A percentile compares a stretch with the other conserved stretches of the same genome.
These are phyloP conservation scores for Lasioglossum baleicum DNA, from an alignment of 1,140 invertebrate genomes.

Conservation along the genomic window DNA sequence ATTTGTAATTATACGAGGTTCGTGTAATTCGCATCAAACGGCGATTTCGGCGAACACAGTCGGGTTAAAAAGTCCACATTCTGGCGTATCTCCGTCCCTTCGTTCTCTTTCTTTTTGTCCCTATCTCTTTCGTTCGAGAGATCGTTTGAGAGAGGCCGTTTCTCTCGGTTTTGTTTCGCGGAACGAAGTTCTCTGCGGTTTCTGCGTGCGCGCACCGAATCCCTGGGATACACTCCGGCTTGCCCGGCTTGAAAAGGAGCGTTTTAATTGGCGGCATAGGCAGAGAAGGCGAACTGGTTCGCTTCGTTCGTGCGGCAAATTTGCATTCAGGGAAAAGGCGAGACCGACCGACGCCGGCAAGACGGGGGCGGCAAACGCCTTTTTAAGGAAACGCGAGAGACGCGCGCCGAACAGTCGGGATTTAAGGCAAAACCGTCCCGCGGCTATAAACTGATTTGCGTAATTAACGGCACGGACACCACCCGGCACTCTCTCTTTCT, in stretches of 20 bases:
- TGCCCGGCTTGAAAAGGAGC: conserved; percentile 70
- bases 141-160: background rate
- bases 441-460: conserved; percentile 40
- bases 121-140: background rate
- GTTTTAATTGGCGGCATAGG: conserved; percentile 75
- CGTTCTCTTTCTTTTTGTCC: background rate
- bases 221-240: background rate
- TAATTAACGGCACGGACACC: conserved; percentile 36
- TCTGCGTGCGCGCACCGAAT: conserved; percentile 18
- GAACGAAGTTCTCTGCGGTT: background rate
- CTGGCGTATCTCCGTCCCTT: background rate
- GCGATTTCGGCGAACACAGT: background rate
- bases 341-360: background rate
- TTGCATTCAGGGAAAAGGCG: conserved; percentile 54
- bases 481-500: background rate
- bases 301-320: conserved; percentile 52
- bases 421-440: conserved; percentile 47
- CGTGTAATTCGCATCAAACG: background rate
- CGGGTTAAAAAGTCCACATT: conserved; percentile 8
- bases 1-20: background rate
- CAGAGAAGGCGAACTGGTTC: conserved; percentile 42
- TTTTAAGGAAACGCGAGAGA: conserved; percentile 53
- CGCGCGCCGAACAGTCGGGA: conserved; percentile 26
- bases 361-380: conserved; percentile 1
- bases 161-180: background rate